A percentile compares a stretch with the other conserved stretches of the same genome.
Conservation (phyloP, 2,113 vertebrate genomes). For the Cariama cristata region DNA sequence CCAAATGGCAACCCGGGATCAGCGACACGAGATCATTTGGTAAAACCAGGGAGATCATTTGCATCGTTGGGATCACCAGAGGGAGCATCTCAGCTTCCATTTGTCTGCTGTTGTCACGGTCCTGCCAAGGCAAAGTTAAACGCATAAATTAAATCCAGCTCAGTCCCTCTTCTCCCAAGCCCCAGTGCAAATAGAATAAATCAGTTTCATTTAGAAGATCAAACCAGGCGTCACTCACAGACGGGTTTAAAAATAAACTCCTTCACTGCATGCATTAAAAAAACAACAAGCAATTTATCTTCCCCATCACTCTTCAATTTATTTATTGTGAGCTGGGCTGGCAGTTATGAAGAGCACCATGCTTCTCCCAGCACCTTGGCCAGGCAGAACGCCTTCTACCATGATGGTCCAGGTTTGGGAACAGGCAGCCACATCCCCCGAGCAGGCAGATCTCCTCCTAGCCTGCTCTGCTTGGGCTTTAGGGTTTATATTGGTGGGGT, state of each 20-base stretch:
- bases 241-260: slow-evolving; percentile 27
- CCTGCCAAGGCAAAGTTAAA: background rate
- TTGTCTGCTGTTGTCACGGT: background rate
- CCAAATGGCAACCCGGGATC: background rate
- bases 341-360: fast-evolving
- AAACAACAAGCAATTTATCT: slow-evolving; percentile 21
- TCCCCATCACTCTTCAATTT: background rate
- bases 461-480: background rate
- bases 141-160: background rate
- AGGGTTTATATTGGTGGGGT: background rate
- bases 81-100: background rate
- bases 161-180: background rate
- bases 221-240: slow-evolving; percentile 3
- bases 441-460: background rate
- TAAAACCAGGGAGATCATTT: background rate
- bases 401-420: background rate
- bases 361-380: background rate
- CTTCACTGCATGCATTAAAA: background rate
- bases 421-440: fast-evolving
- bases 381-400: background rate
- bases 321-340: background rate
- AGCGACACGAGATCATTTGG: fast-evolving
- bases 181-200: slow-evolving; percentile 20
- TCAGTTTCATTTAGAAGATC: slow-evolving; percentile 39
- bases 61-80: background rate